Evolutionary conservation across 2,888 invertebrate genomes (phyloP).

Genomic region (Escarpia spicata): DNA sequence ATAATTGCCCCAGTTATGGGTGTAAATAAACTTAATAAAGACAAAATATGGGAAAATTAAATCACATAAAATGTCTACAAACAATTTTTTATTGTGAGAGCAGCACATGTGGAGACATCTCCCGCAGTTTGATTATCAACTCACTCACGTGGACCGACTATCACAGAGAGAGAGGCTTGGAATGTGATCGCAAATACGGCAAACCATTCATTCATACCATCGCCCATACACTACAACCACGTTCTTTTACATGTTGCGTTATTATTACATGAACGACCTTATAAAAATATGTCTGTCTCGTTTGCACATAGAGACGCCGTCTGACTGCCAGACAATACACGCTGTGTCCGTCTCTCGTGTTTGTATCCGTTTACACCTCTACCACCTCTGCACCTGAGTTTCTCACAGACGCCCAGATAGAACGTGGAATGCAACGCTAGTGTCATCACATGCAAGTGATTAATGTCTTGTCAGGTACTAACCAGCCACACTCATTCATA

Average conservation of each 20-base stretch:
- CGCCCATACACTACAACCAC: background rate
- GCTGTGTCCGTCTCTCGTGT: background rate
- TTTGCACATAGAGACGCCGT: background rate
- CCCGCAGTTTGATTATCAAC: background rate
- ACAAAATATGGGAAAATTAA: background rate
- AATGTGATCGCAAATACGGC: background rate
- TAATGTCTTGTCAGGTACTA: conserved; percentile 21
- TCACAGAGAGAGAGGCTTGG: background rate
- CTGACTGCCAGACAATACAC: background rate
- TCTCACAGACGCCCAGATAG: conserved; percentile 21
- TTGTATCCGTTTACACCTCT: background rate
- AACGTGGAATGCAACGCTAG: conserved; percentile 14
- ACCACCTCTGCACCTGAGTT: background rate
- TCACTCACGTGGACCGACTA: background rate
- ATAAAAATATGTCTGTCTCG: background rate
- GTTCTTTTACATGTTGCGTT: conserved; percentile 19
- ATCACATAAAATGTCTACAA: background rate
- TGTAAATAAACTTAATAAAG: conserved; percentile 20
- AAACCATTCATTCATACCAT: conserved; percentile 23
- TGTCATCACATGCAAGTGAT: conserved; percentile 20
- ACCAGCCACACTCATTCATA: conserved; percentile 22
- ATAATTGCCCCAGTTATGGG: background rate
- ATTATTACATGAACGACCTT: conserved; percentile 10
- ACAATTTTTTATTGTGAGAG: background rate
- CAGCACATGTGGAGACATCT: background rate